These are phyloP conservation scores for Tinea trinotella DNA, from an alignment of 2,888 invertebrate genomes.

Conservation along the genomic window DNA sequence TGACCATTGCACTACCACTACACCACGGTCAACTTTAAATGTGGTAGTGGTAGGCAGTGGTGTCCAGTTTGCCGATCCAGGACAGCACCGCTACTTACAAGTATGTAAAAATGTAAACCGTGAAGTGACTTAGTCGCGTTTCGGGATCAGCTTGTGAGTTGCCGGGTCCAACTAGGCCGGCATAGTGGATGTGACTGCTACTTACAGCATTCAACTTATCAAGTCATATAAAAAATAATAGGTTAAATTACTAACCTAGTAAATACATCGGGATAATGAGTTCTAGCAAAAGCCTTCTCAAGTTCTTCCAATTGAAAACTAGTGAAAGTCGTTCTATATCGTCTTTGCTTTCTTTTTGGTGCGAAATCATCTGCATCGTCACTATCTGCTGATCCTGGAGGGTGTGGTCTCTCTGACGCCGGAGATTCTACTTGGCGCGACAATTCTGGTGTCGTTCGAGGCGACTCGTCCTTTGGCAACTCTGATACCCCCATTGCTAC, in stretches of 20 bases:
- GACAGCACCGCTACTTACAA: too few species aligned
- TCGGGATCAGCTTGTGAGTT: too few species aligned
- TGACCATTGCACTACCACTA: too few species aligned
- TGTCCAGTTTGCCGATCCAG: too few species aligned
- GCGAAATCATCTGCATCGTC: constrained; percentile 84
- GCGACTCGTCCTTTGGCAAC: constrained; percentile 52
- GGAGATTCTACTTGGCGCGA: constrained; percentile 55
- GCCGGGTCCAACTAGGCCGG: too few species aligned
- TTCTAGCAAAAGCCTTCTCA: constrained; percentile 96
- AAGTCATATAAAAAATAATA: too few species aligned
- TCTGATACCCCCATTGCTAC: constrained; percentile 54
- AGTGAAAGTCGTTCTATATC: constrained; percentile 95
- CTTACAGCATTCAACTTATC: too few species aligned
- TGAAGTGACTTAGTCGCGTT: too few species aligned
- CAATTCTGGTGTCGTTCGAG: constrained; percentile 57
- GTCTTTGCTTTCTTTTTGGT: constrained; percentile 90
- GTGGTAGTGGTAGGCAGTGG: too few species aligned
- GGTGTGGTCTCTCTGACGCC: constrained; percentile 57
- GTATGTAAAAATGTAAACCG: too few species aligned
- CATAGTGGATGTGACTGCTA: too few species aligned
- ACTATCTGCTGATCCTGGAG: constrained; percentile 73
- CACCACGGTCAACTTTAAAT: too few species aligned
- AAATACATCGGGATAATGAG: constrained; percentile 98
- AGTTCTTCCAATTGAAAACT: constrained; percentile 95
- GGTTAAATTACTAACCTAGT: constrained; percentile 83